phyloP scores from a whole-genome alignment of 2,797 vertebrate species.

The Macropodus opercularis region DNA sequence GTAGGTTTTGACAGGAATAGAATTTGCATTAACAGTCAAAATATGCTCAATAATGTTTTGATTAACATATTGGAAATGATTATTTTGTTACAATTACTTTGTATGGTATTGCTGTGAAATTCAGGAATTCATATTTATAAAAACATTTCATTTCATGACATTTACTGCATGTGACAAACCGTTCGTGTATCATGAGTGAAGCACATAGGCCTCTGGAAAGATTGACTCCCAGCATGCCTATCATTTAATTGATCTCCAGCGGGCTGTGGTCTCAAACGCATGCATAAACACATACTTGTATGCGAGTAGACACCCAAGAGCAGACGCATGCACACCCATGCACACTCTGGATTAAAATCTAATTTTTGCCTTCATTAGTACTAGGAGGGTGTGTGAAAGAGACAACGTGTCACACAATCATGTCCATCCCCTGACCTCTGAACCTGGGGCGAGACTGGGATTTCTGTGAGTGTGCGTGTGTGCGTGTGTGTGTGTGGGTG shows the following conservation, averaged over 20 bases:
- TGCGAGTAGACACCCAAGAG: conserved; percentile 11
- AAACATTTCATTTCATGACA: too few species aligned
- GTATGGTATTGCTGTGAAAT: too few species aligned
- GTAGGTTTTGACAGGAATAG: too few species aligned
- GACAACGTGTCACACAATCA: conserved; percentile 26
- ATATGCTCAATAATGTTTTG: too few species aligned
- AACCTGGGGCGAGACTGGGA: conserved; percentile 37
- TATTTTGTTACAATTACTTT: too few species aligned
- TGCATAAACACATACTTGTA: conserved; percentile 14
- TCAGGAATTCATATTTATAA: too few species aligned
- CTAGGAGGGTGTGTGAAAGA: conserved; percentile 53
- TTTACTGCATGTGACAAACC: too few species aligned
- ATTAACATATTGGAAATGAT: too few species aligned
- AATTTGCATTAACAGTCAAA: too few species aligned
- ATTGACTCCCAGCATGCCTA: conserved; percentile 47
- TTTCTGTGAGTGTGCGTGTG: conserved; percentile 28
- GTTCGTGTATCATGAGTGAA: conserved; percentile 23
- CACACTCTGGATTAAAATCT: conserved; percentile 50
- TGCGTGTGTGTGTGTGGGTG: conserved; percentile 1
- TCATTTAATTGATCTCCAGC: conserved; percentile 73
- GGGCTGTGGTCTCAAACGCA: conserved; percentile 24
- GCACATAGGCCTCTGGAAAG: conserved; percentile 27
- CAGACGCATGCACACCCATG: conserved; percentile 1
- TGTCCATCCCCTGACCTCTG: conserved; percentile 56
- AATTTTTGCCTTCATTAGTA: conserved; percentile 53